Evolutionary conservation across 1,140 invertebrate genomes (phyloP).

Genomic region (Anadara kagoshimensis): DNA sequence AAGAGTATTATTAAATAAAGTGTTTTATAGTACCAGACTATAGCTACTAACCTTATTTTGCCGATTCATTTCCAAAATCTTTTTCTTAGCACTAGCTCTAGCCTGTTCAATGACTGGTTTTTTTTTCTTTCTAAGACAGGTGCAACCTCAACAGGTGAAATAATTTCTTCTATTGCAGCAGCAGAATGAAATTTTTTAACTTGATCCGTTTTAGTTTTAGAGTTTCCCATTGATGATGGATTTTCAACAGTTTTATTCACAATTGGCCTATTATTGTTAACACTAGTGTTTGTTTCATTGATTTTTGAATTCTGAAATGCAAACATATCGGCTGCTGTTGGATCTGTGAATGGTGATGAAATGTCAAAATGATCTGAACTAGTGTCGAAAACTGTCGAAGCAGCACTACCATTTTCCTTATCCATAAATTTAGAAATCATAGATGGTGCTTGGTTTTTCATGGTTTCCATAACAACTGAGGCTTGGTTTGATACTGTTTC

Average conservation of each 20-base stretch:
- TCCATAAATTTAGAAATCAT: neutral
- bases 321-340: neutral
- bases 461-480: constrained; percentile 32
- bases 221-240: neutral
- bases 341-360: constrained; percentile 19
- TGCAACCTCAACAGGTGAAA: too few species aligned
- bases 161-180: too few species aligned
- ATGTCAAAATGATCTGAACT: neutral
- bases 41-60: too few species aligned
- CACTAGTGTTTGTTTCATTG: neutral
- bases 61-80: too few species aligned
- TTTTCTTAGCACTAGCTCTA: too few species aligned
- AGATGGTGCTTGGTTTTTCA: constrained; percentile 18
- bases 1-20: too few species aligned
- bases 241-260: constrained; percentile 2
- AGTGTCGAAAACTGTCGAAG: constrained; percentile 28
- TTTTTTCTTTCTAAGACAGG: too few species aligned
- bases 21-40: too few species aligned
- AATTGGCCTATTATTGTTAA: neutral
- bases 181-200: too few species aligned
- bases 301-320: neutral
- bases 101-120: too few species aligned
- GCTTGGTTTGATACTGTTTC: constrained; percentile 48
- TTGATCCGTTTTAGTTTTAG: too few species aligned
- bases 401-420: neutral